Conservation (phyloP, 2,113 vertebrate species). For the Astur gentilis region DNA sequence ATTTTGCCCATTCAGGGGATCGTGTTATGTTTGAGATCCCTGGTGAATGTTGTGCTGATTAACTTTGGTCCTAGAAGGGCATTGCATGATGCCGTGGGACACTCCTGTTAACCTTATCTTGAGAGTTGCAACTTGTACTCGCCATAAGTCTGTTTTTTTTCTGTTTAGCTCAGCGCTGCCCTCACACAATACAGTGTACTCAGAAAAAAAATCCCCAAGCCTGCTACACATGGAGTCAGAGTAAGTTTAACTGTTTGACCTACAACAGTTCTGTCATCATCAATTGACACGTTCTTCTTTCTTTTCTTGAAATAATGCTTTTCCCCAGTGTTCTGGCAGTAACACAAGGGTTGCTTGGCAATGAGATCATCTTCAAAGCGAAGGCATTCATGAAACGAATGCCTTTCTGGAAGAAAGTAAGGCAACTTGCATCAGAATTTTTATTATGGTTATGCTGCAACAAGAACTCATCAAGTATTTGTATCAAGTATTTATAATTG, state of each 20-base stretch:
- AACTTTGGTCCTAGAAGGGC: neutral
- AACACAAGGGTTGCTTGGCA: conserved; percentile 7
- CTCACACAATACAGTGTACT: neutral
- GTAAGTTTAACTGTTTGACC: conserved; percentile 36
- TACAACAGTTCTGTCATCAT: conserved; percentile 28
- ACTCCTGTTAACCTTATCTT: neutral
- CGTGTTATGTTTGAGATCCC: neutral
- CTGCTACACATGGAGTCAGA: neutral
- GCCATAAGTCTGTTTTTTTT: neutral
- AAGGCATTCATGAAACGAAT: neutral
- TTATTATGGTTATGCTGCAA: neutral
- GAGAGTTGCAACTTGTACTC: neutral
- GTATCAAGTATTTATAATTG: neutral
- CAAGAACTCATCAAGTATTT: neutral
- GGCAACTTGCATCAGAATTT: neutral
- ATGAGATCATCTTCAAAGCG: conserved; percentile 31
- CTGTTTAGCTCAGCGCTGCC: neutral
- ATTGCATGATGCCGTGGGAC: neutral
- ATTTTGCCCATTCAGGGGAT: neutral
- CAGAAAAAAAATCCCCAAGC: neutral
- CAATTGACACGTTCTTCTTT: neutral
- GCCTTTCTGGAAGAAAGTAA: neutral
- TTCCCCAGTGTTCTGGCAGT: conserved; percentile 5
- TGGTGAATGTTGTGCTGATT: neutral
- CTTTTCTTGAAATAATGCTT: conserved; percentile 27